Conservation (phyloP, 2,113 vertebrate species). For the Alligator mississippiensis region DNA sequence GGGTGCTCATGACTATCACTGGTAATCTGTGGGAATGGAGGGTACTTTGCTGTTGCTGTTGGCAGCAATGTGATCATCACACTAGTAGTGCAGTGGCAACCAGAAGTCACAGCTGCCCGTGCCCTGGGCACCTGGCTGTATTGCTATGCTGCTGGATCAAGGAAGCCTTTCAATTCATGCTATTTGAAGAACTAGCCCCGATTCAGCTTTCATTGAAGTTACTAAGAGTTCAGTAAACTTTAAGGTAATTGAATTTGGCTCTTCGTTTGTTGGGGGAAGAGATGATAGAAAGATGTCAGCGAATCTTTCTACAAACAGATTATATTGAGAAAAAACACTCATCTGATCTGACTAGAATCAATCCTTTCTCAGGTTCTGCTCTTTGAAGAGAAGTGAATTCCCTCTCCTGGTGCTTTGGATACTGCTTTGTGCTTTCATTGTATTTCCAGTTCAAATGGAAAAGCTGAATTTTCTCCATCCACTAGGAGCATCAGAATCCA, state of each 20-base stretch:
- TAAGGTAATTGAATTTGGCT: not conserved
- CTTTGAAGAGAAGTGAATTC: not conserved
- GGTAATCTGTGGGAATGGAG: no score
- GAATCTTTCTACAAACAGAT: not conserved
- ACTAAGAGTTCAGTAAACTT: not conserved
- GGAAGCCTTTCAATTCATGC: not conserved
- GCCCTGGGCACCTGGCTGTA: no score
- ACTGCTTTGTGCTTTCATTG: not conserved
- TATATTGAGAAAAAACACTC: not conserved
- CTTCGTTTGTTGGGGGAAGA: not conserved
- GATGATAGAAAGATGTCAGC: not conserved
- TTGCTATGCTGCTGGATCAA: no score
- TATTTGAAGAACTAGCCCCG: not conserved
- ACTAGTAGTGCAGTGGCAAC: no score
- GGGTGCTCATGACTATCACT: no score
- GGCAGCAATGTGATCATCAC: no score
- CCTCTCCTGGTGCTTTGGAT: not conserved
- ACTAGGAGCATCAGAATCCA: not conserved
- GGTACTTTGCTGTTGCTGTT: no score
- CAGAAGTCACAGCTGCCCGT: no score
- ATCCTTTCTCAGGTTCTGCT: constrained; percentile 12
- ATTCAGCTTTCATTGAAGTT: not conserved
- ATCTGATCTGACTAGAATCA: not conserved
- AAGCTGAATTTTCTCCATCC: not conserved
- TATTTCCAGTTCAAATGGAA: not conserved